A percentile compares a stretch with the other conserved stretches of the same genome.
Evolutionary conservation across 2,797 vertebrate genomes (phyloP).

Genomic region (Graptemys geographica): DNA sequence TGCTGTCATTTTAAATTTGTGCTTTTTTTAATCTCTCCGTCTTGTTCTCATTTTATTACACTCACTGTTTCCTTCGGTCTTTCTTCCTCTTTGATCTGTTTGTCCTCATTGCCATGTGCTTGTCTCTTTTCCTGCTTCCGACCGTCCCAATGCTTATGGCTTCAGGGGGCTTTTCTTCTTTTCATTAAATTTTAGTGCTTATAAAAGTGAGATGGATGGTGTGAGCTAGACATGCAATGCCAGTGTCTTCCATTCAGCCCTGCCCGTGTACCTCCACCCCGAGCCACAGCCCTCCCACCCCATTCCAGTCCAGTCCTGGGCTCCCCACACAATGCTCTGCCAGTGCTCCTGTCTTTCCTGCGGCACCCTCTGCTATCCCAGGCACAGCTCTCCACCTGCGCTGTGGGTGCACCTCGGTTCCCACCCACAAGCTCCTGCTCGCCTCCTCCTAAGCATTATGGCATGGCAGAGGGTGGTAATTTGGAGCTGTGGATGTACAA

Average conservation of each 20-base stretch:
- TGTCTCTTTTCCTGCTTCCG: not conserved
- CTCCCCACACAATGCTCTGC: not conserved
- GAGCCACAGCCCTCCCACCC: not conserved
- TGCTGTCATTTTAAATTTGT: not conserved
- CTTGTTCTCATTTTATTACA: not conserved
- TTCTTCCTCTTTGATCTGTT: not conserved
- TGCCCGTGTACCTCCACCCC: not conserved
- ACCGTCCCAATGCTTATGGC: not conserved
- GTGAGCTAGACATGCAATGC: not conserved
- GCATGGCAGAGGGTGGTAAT: not conserved
- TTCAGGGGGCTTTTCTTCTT: not conserved
- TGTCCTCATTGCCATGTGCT: not conserved
- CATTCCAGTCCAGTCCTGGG: not conserved
- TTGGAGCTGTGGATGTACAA: not conserved
- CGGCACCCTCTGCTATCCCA: not conserved
- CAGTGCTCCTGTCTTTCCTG: not conserved
- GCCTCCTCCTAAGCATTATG: not conserved
- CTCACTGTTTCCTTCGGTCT: not conserved
- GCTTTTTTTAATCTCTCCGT: not conserved
- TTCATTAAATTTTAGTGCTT: not conserved
- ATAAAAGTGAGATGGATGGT: not conserved
- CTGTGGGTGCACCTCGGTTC: too few relatives aligned
- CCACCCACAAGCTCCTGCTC: not conserved
- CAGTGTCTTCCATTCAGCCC: not conserved
- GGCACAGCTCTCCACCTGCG: not conserved